Evolutionary conservation across 1,140 invertebrate genomes (phyloP).

Genomic region (Spodoptera frugiperda): DNA sequence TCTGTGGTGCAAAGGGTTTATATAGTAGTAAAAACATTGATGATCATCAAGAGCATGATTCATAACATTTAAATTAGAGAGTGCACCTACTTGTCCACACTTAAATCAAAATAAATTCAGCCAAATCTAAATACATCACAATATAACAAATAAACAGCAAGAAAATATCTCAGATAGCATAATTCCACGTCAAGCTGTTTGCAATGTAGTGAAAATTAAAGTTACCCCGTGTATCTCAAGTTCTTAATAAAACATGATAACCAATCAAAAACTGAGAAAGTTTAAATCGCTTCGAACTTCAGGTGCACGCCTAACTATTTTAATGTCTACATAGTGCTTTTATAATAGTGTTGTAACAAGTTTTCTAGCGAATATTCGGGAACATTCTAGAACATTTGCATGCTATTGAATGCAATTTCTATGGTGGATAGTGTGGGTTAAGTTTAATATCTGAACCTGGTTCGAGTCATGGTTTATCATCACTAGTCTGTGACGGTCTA

Average conservation of each 20-base stretch:
- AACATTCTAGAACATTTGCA: background rate
- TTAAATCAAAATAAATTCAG: no score
- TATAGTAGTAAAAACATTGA: no score
- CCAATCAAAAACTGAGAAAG: conserved; percentile 34
- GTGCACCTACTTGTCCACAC: no score
- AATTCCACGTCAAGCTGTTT: background rate
- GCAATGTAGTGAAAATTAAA: conserved; percentile 17
- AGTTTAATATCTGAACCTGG: no score
- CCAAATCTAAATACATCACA: no score
- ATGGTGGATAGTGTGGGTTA: background rate
- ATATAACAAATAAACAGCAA: no score
- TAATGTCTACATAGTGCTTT: conserved; percentile 36
- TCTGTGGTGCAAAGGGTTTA: no score
- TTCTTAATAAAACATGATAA: conserved; percentile 42
- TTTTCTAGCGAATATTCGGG: background rate
- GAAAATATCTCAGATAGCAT: no score
- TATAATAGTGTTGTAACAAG: conserved; percentile 29
- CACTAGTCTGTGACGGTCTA: no score
- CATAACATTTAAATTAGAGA: no score
- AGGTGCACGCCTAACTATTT: conserved; percentile 31
- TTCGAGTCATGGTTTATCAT: no score
- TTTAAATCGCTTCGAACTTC: conserved; percentile 34
- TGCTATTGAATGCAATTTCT: background rate
- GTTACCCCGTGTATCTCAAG: conserved; percentile 17
- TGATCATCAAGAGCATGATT: no score